Conservation (phyloP, 2,797 vertebrate genomes). For the Margarornis squamiger region DNA sequence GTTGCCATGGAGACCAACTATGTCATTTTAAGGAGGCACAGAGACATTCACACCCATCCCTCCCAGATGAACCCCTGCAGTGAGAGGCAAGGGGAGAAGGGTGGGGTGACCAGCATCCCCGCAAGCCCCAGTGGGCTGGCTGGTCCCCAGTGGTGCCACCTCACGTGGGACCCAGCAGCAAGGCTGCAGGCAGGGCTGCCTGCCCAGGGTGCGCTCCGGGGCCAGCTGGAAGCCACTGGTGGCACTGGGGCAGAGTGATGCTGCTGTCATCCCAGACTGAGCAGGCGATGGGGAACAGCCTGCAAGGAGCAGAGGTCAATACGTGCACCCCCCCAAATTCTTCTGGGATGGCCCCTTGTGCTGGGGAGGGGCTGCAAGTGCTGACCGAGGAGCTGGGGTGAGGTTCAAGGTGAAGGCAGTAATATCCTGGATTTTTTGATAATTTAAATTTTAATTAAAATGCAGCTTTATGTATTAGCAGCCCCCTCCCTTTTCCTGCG, state of each 20-base stretch:
- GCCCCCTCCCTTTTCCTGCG: neutral
- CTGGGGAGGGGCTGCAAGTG: neutral
- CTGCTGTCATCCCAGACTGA: neutral
- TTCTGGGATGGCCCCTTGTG: rapidly evolving
- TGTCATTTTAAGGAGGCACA: constrained; percentile 60
- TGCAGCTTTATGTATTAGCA: neutral
- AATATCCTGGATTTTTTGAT: neutral
- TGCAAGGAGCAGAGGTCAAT: neutral
- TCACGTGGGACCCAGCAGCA: rapidly evolving
- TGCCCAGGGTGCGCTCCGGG: neutral
- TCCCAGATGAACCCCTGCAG: neutral
- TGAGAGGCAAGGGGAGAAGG: rapidly evolving
- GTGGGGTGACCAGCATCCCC: neutral
- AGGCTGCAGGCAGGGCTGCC: neutral
- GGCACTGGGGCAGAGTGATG: neutral
- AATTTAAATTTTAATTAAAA: neutral
- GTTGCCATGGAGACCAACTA: constrained; percentile 72
- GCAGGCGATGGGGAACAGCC: neutral
- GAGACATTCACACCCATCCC: neutral
- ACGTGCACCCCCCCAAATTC: rapidly evolving
- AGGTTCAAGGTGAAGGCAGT: neutral
- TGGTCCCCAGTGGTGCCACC: neutral
- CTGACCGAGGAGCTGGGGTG: neutral
- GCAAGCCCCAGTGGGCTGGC: rapidly evolving
- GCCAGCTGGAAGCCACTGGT: neutral